Evolutionary conservation across 2,888 invertebrate species (phyloP), one percentile per base, ranked within the genome.

Genomic region (Meiosimyza decipiens): DNA sequence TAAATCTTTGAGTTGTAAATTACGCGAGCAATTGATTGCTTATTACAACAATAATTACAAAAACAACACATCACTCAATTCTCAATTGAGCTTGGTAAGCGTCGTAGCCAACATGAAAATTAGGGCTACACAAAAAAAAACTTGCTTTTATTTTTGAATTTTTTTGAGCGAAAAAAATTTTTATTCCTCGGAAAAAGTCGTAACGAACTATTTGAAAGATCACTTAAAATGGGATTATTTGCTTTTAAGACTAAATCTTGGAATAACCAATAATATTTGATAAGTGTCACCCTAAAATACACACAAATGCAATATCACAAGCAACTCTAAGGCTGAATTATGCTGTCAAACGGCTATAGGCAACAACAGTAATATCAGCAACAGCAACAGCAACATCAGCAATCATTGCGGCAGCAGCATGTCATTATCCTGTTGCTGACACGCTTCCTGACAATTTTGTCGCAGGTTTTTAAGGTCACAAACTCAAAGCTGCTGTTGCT

Each of bases 41-140:
- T 65, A 52, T 62, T 40, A 47, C 60, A 62, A 28, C 57, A 28
- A 28, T 22, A 13, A 57, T 22, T 1, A 18, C 51, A 51, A 52
- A 22, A 52, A 33, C 65, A 65, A 65, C 50, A 65, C 11, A 52
- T 52, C 54, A 54, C 40, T 66, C 54, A 66, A 66, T 66, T 13
- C 12, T 54, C 66, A 40, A 9, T 47, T n/a, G 40, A 40, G 52
- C 28, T 54, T 40, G n/a, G 12, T 16, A 50, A 50, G 28, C 15
- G 2, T 40, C 40, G 9, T 1, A 40, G 40, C 40, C 40, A 40
- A 40, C 9, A 40, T 40, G 9, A 40, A 40, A 40, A 40, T 40
- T 9, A 9, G 40, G 40, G 40, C 9, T 40, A 5, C 40, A 1
- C 40, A 40, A 7, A 40, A 9, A 40, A 40, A 40, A 3, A 40